These are phyloP conservation scores for Andrena dorsata DNA, from an alignment of 2,888 invertebrate species.

Conservation along the genomic window DNA sequence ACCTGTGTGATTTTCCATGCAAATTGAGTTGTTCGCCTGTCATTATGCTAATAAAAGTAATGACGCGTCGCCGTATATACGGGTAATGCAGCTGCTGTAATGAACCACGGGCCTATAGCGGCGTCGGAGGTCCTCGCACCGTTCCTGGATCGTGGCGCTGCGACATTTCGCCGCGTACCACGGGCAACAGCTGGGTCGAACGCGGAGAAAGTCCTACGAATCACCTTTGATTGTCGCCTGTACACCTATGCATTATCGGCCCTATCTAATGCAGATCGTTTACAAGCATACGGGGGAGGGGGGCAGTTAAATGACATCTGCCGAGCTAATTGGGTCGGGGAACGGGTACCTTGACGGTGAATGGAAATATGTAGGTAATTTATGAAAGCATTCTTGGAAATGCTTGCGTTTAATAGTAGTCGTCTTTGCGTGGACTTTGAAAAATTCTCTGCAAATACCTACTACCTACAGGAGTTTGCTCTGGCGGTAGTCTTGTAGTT, in stretches of 20 bases:
- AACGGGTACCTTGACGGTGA: neutral
- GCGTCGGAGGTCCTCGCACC: conserved; percentile 63
- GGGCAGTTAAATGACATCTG: conserved; percentile 32
- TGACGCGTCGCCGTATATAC: conserved; percentile 72
- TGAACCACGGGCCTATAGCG: conserved; percentile 59
- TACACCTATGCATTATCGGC: conserved; percentile 9
- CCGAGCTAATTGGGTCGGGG: conserved; percentile 30
- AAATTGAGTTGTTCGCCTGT: conserved; percentile 82
- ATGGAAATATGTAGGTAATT: neutral
- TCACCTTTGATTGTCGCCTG: conserved; percentile 17
- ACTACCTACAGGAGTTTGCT: too few species aligned
- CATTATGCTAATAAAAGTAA: conserved; percentile 83
- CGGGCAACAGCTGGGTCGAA: conserved; percentile 24
- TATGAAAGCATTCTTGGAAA: neutral
- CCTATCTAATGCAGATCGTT: conserved; percentile 35
- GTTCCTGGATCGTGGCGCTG: conserved; percentile 56
- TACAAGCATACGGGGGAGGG: neutral
- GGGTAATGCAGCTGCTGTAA: conserved; percentile 76
- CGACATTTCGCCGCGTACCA: conserved; percentile 44
- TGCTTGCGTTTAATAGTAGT: neutral
- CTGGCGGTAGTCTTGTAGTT: too few species aligned
- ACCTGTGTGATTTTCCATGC: conserved; percentile 80
- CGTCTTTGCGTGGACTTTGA: neutral
- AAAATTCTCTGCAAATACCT: too few species aligned
- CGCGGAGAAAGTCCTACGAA: conserved; percentile 3